These are phyloP conservation scores for Eupeodes latifasciatus DNA, from an alignment of 2,888 invertebrate species.

Conservation along the genomic window DNA sequence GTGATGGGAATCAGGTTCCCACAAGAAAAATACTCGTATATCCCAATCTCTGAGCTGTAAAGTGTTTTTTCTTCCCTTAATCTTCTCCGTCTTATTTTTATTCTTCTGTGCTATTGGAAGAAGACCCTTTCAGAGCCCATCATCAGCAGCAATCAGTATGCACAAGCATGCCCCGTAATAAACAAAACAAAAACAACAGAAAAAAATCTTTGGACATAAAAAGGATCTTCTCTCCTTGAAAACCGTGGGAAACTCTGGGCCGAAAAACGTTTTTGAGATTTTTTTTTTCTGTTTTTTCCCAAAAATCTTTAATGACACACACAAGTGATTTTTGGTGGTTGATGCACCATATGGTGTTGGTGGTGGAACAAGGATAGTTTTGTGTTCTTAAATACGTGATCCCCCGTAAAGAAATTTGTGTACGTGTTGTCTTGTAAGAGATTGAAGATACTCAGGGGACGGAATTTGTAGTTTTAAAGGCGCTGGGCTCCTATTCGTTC, in stretches of 20 bases:
- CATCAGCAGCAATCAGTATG: conserved; percentile 70
- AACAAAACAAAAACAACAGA: conserved; percentile 56
- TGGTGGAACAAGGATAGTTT: conserved; percentile 47
- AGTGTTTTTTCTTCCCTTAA: conserved; percentile 61
- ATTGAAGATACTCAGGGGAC: not conserved
- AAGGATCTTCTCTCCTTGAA: conserved; percentile 65
- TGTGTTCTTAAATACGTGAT: conserved; percentile 39
- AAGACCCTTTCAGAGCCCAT: conserved; percentile 59
- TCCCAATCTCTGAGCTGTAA: conserved; percentile 38
- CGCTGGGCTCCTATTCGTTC: not conserved
- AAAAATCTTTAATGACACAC: conserved; percentile 68
- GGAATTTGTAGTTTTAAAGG: not conserved
- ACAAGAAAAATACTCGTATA: conserved; percentile 39
- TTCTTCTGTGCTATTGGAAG: conserved; percentile 23
- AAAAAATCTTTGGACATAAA: conserved; percentile 50
- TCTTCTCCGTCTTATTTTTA: conserved; percentile 20
- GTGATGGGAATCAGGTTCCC: conserved; percentile 65
- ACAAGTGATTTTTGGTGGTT: conserved; percentile 66
- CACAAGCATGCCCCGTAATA: conserved; percentile 63
- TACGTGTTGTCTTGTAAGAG: conserved; percentile 57
- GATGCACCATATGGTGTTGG: conserved; percentile 62
- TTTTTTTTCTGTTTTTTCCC: conserved; percentile 36
- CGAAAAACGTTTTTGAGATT: conserved; percentile 49
- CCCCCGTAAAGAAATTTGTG: conserved; percentile 63
- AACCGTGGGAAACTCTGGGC: conserved; percentile 66